Evolutionary conservation across 2,888 invertebrate genomes (phyloP).

Genomic region (Melieria crassipennis): DNA sequence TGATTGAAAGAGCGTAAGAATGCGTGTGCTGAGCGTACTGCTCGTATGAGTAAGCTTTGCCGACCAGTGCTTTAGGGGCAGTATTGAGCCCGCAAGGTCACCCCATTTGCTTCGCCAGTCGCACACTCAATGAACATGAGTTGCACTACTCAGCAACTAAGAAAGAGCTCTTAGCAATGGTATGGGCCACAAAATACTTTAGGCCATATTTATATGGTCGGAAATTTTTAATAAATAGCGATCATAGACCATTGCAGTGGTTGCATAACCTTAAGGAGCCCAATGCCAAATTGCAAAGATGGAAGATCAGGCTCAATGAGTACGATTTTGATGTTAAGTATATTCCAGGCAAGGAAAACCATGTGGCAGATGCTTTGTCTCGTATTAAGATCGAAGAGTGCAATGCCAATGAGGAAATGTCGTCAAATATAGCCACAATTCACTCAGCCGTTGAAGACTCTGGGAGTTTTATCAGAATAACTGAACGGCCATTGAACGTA

Average conservation of each 20-base stretch:
- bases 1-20: too few relatives aligned
- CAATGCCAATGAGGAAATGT: constrained; percentile 2
- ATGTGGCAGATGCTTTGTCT: constrained; percentile 26
- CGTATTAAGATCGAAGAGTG: constrained; percentile 26
- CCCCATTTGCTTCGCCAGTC: constrained; percentile 9
- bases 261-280: constrained; percentile 19
- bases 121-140: constrained; percentile 39
- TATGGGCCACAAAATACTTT: constrained; percentile 25
- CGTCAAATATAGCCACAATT: not conserved
- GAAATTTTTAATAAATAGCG: not conserved
- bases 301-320: constrained; percentile 32
- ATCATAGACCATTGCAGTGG: constrained; percentile 21
- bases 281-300: constrained; percentile 22
- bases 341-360: constrained; percentile 26
- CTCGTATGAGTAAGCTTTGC: too few relatives aligned
- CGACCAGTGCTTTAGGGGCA: too few relatives aligned
- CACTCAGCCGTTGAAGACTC: constrained; percentile 25
- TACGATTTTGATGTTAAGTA: constrained; percentile 34
- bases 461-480: not conserved
- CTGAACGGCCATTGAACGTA: too few relatives aligned
- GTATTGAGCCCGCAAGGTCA: constrained; percentile 35
- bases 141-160: constrained; percentile 33
- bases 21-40: too few relatives aligned
- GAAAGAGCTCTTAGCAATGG: constrained; percentile 36
- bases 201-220: too few relatives aligned